These are phyloP conservation scores for Mesopsocus fuscifrons DNA, from an alignment of 2,888 invertebrate genomes.

Conservation along the genomic window DNA sequence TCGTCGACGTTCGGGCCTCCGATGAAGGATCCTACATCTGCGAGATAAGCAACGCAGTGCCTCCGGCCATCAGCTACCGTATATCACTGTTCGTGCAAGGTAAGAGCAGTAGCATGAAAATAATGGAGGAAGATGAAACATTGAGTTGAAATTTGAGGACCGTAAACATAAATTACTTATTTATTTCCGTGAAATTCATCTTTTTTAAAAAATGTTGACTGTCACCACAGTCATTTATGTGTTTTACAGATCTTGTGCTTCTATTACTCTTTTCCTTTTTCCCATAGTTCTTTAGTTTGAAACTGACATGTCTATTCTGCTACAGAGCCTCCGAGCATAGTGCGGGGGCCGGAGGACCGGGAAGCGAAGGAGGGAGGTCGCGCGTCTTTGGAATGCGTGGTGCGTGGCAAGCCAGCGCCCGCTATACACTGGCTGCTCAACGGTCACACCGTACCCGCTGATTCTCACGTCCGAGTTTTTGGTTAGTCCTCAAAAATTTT, in stretches of 20 bases:
- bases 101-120: conserved; percentile 17
- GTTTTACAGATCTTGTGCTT: no score
- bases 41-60: conserved; percentile 40
- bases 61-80: conserved; percentile 31
- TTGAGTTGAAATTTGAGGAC: no score
- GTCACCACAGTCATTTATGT: no score
- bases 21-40: conserved; percentile 69
- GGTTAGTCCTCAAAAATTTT: conserved; percentile 19
- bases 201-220: no score
- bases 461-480: conserved; percentile 28
- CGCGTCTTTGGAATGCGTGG: conserved; percentile 32
- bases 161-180: no score
- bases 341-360: conserved; percentile 24
- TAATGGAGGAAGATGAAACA: no score
- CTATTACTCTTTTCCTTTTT: no score
- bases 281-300: no score
- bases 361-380: conserved; percentile 32
- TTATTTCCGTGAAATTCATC: no score
- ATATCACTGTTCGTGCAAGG: conserved; percentile 25
- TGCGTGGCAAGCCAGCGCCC: conserved; percentile 56
- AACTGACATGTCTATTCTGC: no score
- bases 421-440: conserved; percentile 70
- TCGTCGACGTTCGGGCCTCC: conserved; percentile 34
- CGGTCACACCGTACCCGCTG: conserved; percentile 45
- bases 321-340: conserved; percentile 25